Evolutionary conservation across 2,797 vertebrate genomes (phyloP), one percentile per base, ranked within the genome.

Genomic region (Smutsia temminckii): DNA sequence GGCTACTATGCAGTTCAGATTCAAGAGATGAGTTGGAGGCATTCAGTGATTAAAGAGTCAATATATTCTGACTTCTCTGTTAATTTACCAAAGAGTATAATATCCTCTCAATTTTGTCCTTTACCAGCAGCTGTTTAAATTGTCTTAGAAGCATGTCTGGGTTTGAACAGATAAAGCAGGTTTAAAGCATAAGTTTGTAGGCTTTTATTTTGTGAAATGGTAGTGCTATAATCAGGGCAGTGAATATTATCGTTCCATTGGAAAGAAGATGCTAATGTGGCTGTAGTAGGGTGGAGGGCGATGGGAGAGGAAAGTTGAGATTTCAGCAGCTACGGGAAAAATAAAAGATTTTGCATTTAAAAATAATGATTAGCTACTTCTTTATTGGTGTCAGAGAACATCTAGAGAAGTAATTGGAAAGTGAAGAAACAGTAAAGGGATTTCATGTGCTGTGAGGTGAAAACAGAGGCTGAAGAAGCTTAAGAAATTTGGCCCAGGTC

Each of bases 71-170:
- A 94, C 20, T 77, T 80, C 18, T 93, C 51, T 92, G 64, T 49
- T 85, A 34, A 64, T 75, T 89, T 85, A 72, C 7, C 25, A 77
- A 93, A 89, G 63, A 78, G 63, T 92, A 89, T 27, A 85, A 13
- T 51, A 51, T 34, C 37, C 83, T 86, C 55, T 83, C 57, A 23
- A 10, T 51, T 74, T 94, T 63, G 8, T 80, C 79, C 55, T 32
- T 68, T 77, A 64, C 32, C 64, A n/a, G 32, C 46, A 51, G 23
- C 23, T 37, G 3, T 57, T 80, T 77, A 84, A 21, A 66, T 81
- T 81, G 27, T 75, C 29, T 40, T 75, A 8, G 66, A 93, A 93
- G 12, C 46, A 53, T 42, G 55, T n/a, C 77, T 96, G 88, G 61
- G 79, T 92, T 79, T 89, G 55, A 90, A 85, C 21, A 83, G 42